Conservation (phyloP, 2,113 vertebrate genomes). For the Crotalus horridus region DNA sequence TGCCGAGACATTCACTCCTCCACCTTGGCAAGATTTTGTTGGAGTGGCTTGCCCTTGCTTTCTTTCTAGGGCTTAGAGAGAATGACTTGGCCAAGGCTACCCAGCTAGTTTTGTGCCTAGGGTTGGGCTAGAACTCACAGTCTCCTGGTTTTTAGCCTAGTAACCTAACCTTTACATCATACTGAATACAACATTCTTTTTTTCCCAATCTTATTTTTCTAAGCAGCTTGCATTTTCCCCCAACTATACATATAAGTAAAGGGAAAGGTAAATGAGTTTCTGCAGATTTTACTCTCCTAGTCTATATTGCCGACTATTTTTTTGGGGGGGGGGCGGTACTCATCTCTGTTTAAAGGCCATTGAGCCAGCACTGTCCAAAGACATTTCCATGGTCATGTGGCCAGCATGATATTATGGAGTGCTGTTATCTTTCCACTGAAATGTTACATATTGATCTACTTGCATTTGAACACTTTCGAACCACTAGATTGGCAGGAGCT, state of each 20-base stretch:
- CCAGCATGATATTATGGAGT: neutral
- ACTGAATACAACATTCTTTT: neutral
- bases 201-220: neutral
- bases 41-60: neutral
- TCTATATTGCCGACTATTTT: neutral
- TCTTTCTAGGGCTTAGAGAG: neutral
- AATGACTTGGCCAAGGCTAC: neutral
- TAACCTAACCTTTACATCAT: neutral
- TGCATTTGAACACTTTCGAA: neutral
- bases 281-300: neutral
- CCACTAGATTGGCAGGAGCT: neutral
- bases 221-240: neutral
- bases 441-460: neutral
- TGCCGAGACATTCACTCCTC: too few species aligned
- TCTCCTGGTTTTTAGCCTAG: neutral
- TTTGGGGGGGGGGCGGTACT: rapidly evolving
- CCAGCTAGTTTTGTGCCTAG: neutral
- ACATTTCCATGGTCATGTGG: neutral
- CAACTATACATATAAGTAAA: neutral
- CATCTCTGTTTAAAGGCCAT: neutral
- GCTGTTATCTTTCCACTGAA: neutral
- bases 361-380: neutral
- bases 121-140: neutral
- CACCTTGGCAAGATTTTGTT: neutral
- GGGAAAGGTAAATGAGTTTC: neutral